Evolutionary conservation across 2,113 vertebrate species (phyloP).

Genomic region (Siniperca knerii): DNA sequence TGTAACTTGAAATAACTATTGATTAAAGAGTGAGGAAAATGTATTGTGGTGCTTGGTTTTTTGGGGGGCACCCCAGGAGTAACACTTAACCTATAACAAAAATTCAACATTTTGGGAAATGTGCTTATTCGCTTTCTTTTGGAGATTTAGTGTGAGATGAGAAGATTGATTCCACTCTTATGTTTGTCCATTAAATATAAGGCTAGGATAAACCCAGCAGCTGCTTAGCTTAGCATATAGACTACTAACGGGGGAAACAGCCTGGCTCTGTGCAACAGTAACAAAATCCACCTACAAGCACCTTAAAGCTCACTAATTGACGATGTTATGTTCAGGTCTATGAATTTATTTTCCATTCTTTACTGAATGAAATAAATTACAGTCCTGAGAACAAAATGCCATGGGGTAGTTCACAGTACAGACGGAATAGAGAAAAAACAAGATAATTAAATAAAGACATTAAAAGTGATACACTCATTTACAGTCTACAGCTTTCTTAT

Average conservation of each 20-base stretch:
- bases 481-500: neutral
- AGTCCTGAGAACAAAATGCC: neutral
- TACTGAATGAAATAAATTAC: neutral
- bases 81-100: too few relatives aligned
- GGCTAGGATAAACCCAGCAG: neutral
- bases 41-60: constrained; percentile 10
- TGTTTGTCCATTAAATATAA: neutral
- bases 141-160: neutral
- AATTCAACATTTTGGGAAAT: too few relatives aligned
- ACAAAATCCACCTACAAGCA: too few relatives aligned
- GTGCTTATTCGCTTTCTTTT: neutral
- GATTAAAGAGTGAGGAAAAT: constrained; percentile 75
- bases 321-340: too few relatives aligned
- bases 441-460: neutral
- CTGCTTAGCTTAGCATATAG: too few relatives aligned
- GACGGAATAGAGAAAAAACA: neutral
- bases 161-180: neutral
- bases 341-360: neutral
- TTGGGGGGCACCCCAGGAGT: neutral
- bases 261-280: too few relatives aligned
- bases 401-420: neutral
- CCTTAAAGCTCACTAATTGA: too few relatives aligned
- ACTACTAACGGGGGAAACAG: too few relatives aligned
- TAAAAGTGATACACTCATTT: neutral
- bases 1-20: constrained; percentile 79